A percentile compares a stretch with the other conserved stretches of the same genome.
phyloP scores from a whole-genome alignment of 2,113 vertebrate genomes.

The Gallinago undulata region DNA sequence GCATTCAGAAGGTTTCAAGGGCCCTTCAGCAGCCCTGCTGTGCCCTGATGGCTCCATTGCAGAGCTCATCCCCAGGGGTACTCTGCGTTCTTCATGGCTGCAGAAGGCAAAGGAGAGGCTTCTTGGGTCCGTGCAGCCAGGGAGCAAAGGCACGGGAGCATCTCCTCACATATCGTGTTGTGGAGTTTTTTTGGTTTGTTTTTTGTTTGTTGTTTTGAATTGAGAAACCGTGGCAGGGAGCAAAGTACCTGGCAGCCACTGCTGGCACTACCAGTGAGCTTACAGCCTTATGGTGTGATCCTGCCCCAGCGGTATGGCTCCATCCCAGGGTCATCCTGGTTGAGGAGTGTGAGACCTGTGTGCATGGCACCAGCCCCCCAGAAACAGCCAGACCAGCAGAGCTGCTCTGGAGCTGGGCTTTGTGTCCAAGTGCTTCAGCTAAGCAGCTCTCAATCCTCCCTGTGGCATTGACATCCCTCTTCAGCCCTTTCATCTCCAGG shows the following conservation, averaged over 20 bases:
- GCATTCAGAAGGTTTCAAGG: neutral
- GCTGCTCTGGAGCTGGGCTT: neutral
- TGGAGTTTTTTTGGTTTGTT: neutral
- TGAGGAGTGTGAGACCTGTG: neutral
- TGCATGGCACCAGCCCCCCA: neutral
- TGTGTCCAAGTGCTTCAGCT: neutral
- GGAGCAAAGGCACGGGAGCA: neutral
- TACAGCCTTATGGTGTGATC: accelerated
- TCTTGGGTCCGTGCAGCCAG: accelerated
- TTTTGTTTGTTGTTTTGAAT: neutral
- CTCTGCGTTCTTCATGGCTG: neutral
- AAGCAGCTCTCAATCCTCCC: neutral
- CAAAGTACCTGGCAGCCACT: neutral
- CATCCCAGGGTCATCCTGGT: neutral
- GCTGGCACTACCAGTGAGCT: neutral
- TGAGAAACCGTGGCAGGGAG: neutral
- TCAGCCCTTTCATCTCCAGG: neutral
- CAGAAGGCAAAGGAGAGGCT: neutral
- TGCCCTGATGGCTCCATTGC: neutral
- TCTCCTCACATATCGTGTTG: accelerated
- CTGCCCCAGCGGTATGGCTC: neutral
- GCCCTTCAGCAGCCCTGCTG: neutral
- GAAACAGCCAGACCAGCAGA: neutral
- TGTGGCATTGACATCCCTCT: neutral
- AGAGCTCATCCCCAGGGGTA: neutral